Evolutionary conservation across 1,140 invertebrate species (phyloP), one percentile per base, ranked within the genome.

Genomic region (Tetragnatha versicolor): DNA sequence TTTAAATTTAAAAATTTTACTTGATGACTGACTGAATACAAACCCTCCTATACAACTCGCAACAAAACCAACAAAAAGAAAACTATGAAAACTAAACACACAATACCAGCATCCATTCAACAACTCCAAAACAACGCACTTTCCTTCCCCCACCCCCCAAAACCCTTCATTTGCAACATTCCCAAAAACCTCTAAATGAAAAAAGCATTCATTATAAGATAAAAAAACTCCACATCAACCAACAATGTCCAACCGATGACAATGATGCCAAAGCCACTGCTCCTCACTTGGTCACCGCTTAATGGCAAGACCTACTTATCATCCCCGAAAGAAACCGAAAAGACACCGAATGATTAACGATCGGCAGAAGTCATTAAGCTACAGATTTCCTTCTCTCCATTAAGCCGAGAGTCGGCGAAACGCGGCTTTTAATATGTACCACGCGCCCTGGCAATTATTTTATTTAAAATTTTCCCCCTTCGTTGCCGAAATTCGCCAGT

Each of bases 381-480:
- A 68, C 37, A 47, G 27, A 68, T 47, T 68, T 68, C 25, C 63
- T 31, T 68, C 27, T 68, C 39, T 22, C 33, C 42, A 47, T 68
- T 68, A 68, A 25, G n/a, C n/a, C 42, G 25, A 3, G 25, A n/a
- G 33, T 68, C 25, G 27, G 63, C 42, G 12, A 27, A n/a, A 31
- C 25, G 39, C 33, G 39, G 27, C 29, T 69, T 69, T 69, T 69
- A 51, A 51, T 51, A 69, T 69, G 51, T 53, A 22, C 65, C 29
- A 22, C 27, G 33, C 22, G 14, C 10, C 47, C 33, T 31, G 27
- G 31, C 66, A 69, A 69, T 69, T 69, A 69, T 69, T 68, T 69
- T 69, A 69, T 69, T 69, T 53, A 69, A 69, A 69, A 69, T 69
- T 35, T 29, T 49, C 25, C 45, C n/a, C n/a, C n/a, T n/a, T 51